A percentile compares a stretch with the other conserved stretches of the same genome.
Evolutionary conservation across 2,113 vertebrate genomes (phyloP).

Genomic region (Theristicus caerulescens): DNA sequence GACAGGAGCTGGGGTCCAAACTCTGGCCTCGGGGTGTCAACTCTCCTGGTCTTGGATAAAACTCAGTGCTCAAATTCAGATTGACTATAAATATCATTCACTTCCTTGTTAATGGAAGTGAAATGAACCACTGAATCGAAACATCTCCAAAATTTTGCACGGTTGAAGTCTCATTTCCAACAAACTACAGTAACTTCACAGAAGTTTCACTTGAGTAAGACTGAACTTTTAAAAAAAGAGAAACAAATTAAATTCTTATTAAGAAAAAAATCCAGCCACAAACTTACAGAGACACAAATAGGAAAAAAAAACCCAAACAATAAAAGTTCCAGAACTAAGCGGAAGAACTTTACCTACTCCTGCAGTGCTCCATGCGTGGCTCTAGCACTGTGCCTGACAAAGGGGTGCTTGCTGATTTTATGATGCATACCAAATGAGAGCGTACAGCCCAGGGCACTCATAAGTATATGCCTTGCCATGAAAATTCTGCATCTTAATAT

Average conservation of each 20-base stretch:
- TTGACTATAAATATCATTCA: not conserved
- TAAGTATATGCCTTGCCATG: conserved; percentile 75
- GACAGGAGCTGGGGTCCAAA: not conserved
- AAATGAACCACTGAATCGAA: not conserved
- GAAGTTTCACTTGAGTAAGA: not conserved
- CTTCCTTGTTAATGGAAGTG: not conserved
- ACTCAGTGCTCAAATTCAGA: not conserved
- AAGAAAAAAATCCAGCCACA: not conserved
- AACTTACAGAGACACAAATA: not conserved
- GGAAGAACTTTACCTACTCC: conserved; percentile 36
- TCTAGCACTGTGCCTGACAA: conserved; percentile 70
- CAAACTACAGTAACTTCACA: not conserved
- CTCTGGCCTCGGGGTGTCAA: rapidly evolving
- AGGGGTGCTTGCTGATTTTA: conserved; percentile 77
- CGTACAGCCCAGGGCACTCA: conserved; percentile 70
- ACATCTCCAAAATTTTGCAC: not conserved
- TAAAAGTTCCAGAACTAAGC: conserved; percentile 9
- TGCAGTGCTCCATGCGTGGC: conserved; percentile 25
- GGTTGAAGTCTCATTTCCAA: not conserved
- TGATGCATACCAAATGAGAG: conserved; percentile 82
- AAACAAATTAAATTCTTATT: not conserved
- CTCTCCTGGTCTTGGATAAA: not conserved
- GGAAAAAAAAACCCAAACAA: not conserved
- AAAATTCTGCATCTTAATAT: conserved; percentile 77
- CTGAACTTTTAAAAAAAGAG: not conserved